Percentiles rank a stretch among this genome's conserved stretches.
phyloP scores from a whole-genome alignment of 2,888 invertebrate genomes.

The Lasioglossum zephyrum region DNA sequence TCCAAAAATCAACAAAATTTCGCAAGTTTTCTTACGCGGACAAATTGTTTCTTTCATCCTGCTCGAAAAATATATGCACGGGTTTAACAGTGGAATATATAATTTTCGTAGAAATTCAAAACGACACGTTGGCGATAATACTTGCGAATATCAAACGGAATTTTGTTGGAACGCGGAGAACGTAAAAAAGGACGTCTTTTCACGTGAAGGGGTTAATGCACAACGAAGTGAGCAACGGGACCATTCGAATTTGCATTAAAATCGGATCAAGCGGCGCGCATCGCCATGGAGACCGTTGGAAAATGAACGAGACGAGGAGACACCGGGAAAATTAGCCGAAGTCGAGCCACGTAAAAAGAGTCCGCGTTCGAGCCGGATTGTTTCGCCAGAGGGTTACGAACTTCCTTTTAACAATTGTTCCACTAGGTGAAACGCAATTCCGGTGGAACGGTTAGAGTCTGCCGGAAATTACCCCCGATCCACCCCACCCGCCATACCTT shows the following conservation, averaged over 20 bases:
- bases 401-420: conserved; percentile 8
- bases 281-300: background rate
- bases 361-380: background rate
- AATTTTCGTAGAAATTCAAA: background rate
- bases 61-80: too few species aligned
- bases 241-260: background rate
- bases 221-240: background rate
- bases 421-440: conserved; percentile 38
- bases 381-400: background rate
- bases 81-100: too few species aligned
- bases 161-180: background rate
- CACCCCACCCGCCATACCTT: background rate
- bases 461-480: conserved; percentile 31
- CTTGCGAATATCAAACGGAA: background rate
- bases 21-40: too few species aligned
- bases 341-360: background rate
- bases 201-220: background rate
- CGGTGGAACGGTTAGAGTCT: conserved; percentile 32
- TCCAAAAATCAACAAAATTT: too few species aligned
- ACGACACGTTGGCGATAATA: background rate
- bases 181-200: background rate
- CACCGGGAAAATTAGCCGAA: background rate
- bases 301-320: background rate
- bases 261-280: background rate
- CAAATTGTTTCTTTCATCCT: too few species aligned